Evolutionary conservation across 2,888 invertebrate genomes (phyloP).

Genomic region (Nephrotoma guestfalica): DNA sequence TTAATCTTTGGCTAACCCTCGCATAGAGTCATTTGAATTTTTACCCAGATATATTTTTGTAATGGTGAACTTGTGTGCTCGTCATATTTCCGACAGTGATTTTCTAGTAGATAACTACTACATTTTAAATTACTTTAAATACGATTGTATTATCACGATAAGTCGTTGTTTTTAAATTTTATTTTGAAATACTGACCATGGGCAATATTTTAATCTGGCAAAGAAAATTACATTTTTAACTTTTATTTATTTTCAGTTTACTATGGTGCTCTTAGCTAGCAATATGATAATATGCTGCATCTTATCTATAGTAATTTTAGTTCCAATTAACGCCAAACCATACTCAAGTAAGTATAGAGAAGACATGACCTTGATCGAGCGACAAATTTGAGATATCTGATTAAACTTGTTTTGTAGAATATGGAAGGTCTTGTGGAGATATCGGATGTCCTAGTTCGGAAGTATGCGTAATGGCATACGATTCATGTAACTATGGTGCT

Average conservation of each 20-base stretch:
- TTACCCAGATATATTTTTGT: too few species aligned
- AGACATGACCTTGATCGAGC: neutral
- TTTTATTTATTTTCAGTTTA: neutral
- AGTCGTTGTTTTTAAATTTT: too few species aligned
- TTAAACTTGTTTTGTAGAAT: conserved; percentile 39
- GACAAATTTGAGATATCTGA: neutral
- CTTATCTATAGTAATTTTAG: neutral
- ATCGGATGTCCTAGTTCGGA: conserved; percentile 61
- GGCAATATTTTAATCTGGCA: too few species aligned
- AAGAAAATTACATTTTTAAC: too few species aligned
- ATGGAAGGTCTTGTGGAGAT: conserved; percentile 61
- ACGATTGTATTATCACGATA: too few species aligned
- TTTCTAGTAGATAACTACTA: too few species aligned
- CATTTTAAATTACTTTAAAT: too few species aligned
- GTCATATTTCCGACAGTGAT: too few species aligned
- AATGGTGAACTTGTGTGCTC: too few species aligned
- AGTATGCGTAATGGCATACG: conserved; percentile 49
- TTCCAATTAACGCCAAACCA: neutral
- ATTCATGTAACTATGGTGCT: conserved; percentile 50
- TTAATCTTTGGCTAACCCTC: too few species aligned
- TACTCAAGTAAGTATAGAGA: neutral
- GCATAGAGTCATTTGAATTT: too few species aligned
- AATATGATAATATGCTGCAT: neutral
- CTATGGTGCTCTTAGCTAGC: neutral
- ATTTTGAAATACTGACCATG: too few species aligned